Evolutionary conservation across 2,797 vertebrate genomes (phyloP).

Genomic region (Hafferia zeledoni): DNA sequence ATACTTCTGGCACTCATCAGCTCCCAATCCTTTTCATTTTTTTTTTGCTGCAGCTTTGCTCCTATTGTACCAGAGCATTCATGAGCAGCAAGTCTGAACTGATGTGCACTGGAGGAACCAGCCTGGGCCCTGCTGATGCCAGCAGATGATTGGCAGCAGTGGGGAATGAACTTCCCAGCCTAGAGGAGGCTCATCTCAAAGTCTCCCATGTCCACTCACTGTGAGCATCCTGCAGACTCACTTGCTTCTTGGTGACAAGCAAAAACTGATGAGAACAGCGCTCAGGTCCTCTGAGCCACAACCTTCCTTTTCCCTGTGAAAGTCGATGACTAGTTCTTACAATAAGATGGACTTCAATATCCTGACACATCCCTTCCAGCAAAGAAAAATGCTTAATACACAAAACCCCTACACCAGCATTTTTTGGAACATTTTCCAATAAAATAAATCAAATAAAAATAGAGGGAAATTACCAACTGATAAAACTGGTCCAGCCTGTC

Average conservation of each 20-base stretch:
- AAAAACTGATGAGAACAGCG: not conserved
- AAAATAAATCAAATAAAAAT: constrained; percentile 43
- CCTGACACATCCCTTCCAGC: not conserved
- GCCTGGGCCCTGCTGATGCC: not conserved
- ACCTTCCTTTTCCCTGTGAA: not conserved
- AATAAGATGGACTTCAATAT: not conserved
- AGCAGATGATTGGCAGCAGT: not conserved
- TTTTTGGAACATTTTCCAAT: not conserved
- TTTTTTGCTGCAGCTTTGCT: not conserved
- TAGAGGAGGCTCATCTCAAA: not conserved
- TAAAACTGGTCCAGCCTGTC: constrained; percentile 16
- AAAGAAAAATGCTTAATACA: not conserved
- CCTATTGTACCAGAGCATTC: not conserved
- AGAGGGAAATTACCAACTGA: constrained; percentile 1
- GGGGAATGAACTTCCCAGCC: not conserved
- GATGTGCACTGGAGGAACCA: not conserved
- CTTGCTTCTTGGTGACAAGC: not conserved
- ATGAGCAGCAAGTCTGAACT: not conserved
- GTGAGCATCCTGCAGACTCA: not conserved
- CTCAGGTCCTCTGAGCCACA: not conserved
- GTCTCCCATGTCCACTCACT: rapidly evolving
- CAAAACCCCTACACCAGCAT: not conserved
- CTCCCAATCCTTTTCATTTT: not conserved
- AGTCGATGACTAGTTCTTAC: constrained; percentile 2
- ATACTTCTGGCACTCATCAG: not conserved